phyloP scores from a whole-genome alignment of 2,113 vertebrate genomes.

The Chaetops frenatus region DNA sequence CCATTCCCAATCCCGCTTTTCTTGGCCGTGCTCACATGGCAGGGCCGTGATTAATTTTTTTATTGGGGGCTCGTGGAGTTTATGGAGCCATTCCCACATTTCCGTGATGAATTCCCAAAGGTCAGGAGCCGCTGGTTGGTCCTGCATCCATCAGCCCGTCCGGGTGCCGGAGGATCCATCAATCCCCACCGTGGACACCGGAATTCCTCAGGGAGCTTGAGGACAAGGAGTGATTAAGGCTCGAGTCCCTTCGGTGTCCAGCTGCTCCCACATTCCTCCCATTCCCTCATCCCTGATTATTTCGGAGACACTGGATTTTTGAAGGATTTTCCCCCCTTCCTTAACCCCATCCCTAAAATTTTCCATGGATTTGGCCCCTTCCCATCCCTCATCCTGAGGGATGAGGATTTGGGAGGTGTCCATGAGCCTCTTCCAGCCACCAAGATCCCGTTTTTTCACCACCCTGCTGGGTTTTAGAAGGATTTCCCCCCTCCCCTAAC shows the following conservation, averaged over 20 bases:
- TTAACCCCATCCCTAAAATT: neutral
- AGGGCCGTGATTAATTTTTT: conserved; percentile 15
- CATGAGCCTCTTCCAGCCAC: neutral
- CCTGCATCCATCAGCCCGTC: neutral
- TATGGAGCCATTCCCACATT: conserved; percentile 71
- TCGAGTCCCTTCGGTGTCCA: neutral
- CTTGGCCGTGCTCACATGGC: conserved; percentile 58
- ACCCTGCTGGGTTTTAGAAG: neutral
- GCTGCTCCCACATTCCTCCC: neutral
- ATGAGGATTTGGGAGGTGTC: neutral
- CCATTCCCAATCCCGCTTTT: neutral
- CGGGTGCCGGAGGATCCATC: rapidly evolving
- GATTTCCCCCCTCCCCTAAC: neutral
- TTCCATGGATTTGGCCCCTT: neutral
- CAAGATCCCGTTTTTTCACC: neutral
- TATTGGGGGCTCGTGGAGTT: conserved; percentile 20
- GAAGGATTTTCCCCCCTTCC: no score
- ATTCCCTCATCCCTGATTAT: neutral
- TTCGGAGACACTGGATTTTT: neutral
- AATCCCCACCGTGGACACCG: rapidly evolving
- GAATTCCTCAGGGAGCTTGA: conserved; percentile 3
- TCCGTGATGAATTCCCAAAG: conserved; percentile 71
- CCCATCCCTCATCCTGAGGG: no score
- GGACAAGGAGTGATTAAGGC: neutral
- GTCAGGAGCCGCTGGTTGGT: conserved; percentile 51